phyloP scores from a whole-genome alignment of 2,113 vertebrate species.

The Aviceda subcristata region DNA sequence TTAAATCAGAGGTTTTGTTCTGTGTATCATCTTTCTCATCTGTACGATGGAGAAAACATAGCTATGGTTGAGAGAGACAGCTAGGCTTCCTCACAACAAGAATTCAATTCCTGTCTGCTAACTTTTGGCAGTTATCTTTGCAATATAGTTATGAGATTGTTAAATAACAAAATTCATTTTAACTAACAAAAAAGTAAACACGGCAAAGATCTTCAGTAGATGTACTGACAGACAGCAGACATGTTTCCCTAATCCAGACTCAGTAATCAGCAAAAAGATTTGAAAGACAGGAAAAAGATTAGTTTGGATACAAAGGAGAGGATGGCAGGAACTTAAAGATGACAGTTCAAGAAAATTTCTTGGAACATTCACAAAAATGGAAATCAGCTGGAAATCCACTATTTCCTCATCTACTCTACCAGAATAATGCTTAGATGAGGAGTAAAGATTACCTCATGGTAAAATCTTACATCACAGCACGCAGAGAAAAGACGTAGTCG shows the following conservation, averaged over 20 bases:
- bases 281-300: neutral
- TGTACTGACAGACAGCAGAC: neutral
- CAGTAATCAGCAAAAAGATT: neutral
- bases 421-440: neutral
- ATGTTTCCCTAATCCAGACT: neutral
- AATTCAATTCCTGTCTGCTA: neutral
- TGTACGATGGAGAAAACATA: neutral
- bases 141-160: neutral
- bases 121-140: neutral
- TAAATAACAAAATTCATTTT: neutral
- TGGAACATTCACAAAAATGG: neutral
- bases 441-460: neutral
- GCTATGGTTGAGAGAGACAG: neutral
- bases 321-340: neutral
- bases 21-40: neutral
- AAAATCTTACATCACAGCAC: neutral
- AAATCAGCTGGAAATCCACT: neutral
- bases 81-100: neutral
- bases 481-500: neutral
- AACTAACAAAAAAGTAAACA: neutral
- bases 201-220: neutral
- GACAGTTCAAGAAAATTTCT: neutral
- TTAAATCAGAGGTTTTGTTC: neutral
- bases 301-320: neutral
- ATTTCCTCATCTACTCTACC: neutral